These are phyloP conservation scores for Achroia grisella DNA, from an alignment of 1,140 invertebrate genomes.

Conservation along the genomic window DNA sequence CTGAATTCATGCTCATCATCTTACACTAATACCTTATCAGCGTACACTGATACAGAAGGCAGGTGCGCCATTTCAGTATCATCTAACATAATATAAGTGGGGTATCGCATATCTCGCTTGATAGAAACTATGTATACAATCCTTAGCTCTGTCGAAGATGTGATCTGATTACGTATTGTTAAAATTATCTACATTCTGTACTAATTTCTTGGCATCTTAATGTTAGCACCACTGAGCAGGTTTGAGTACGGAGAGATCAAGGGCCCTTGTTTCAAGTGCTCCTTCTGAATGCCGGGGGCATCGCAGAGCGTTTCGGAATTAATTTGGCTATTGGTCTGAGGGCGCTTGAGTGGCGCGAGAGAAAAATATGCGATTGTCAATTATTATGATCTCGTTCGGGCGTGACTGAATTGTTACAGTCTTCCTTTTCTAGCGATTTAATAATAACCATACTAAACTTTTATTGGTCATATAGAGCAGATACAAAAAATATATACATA, in stretches of 20 bases:
- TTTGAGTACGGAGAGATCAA: conserved; percentile 1
- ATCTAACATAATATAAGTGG: too few relatives aligned
- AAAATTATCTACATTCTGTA: too few relatives aligned
- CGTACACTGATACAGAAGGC: too few relatives aligned
- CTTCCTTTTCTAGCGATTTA: background rate
- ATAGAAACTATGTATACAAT: too few relatives aligned
- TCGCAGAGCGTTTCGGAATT: conserved; percentile 1
- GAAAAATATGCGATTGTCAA: conserved; percentile 3
- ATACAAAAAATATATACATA: background rate
- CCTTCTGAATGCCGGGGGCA: background rate
- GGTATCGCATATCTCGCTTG: too few relatives aligned
- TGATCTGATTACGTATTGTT: too few relatives aligned
- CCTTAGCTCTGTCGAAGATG: too few relatives aligned
- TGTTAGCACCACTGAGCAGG: conserved; percentile 1
- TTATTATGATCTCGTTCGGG: background rate
- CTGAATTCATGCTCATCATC: too few relatives aligned
- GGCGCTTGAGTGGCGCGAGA: background rate
- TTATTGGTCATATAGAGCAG: too few relatives aligned
- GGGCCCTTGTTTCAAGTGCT: conserved; percentile 1
- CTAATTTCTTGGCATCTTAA: conserved; percentile 8
- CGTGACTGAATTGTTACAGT: background rate
- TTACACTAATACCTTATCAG: too few relatives aligned
- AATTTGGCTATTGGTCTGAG: conserved; percentile 3
- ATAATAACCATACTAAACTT: too few relatives aligned
- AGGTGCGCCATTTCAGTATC: too few relatives aligned